Evolutionary conservation across 35 echinoderm and acorn worm genomes (phyloP).

Genomic region (Apostichopus californicus): DNA sequence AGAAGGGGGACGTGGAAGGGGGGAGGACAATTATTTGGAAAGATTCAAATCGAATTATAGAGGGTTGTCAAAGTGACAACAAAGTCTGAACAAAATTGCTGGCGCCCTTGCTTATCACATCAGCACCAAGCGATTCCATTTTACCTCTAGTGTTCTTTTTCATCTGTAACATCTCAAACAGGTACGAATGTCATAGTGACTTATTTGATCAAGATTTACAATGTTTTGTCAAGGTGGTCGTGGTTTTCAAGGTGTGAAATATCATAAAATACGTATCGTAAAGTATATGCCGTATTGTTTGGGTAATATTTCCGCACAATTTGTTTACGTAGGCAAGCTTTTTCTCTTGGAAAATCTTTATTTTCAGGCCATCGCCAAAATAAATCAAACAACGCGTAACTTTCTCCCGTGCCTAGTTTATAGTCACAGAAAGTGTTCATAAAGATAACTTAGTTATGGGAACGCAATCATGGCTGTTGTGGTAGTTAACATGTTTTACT

Average conservation of each 20-base stretch:
- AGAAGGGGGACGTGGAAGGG: too few relatives aligned
- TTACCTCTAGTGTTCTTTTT: too few relatives aligned
- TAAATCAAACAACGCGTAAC: constrained; percentile 28
- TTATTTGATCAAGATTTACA: constrained; percentile 56
- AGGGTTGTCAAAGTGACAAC: too few relatives aligned
- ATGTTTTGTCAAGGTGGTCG: constrained; percentile 33
- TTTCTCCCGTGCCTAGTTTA: background rate
- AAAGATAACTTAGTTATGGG: constrained; percentile 19
- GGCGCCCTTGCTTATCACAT: too few relatives aligned
- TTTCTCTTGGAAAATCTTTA: constrained; percentile 3
- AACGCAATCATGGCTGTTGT: background rate
- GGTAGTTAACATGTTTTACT: background rate
- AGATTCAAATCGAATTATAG: too few relatives aligned
- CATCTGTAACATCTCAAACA: background rate
- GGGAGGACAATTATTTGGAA: too few relatives aligned
- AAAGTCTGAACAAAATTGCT: too few relatives aligned
- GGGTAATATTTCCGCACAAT: constrained; percentile 56
- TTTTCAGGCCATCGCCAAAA: background rate
- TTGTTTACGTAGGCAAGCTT: constrained; percentile 28
- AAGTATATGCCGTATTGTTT: constrained; percentile 32
- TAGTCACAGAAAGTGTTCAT: background rate
- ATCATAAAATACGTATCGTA: constrained; percentile 46
- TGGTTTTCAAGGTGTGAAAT: constrained; percentile 37
- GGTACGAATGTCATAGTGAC: constrained; percentile 23
- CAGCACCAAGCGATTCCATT: too few relatives aligned